phyloP scores from a whole-genome alignment of 2,113 vertebrate genomes.

The Garra rufa region DNA sequence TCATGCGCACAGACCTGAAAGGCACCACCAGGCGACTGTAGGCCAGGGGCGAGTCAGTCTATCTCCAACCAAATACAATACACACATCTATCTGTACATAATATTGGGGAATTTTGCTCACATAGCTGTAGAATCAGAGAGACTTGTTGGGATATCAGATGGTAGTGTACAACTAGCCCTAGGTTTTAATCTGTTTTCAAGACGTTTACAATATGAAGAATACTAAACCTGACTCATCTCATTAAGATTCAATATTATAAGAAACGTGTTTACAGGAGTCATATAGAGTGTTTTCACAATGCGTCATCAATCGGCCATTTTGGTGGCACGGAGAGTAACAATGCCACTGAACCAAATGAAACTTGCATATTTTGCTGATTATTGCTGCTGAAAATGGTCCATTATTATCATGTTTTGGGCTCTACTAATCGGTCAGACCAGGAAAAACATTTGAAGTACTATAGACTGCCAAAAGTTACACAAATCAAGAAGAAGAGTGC shows the following conservation, averaged over 20 bases:
- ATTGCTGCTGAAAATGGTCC: too few relatives aligned
- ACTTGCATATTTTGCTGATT: too few relatives aligned
- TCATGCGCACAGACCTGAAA: slow-evolving; percentile 41
- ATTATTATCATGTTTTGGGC: too few relatives aligned
- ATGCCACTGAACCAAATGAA: too few relatives aligned
- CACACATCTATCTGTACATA: not conserved
- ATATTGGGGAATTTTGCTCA: not conserved
- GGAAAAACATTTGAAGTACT: too few relatives aligned
- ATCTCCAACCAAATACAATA: not conserved
- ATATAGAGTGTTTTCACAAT: too few relatives aligned
- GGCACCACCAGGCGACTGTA: slow-evolving; percentile 35
- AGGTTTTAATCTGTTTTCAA: not conserved
- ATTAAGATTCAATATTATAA: not conserved
- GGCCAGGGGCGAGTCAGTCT: not conserved
- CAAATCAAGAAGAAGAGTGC: too few relatives aligned
- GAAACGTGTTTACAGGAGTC: not conserved
- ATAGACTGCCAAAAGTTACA: too few relatives aligned
- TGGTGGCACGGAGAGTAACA: too few relatives aligned
- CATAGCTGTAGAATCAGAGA: not conserved
- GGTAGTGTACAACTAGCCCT: not conserved
- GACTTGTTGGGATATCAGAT: not conserved
- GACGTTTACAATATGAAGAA: not conserved
- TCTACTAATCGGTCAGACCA: too few relatives aligned
- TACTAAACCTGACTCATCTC: not conserved
- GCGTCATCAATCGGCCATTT: too few relatives aligned